These are phyloP conservation scores for Empis livida DNA, from an alignment of 2,888 invertebrate species.

Conservation along the genomic window DNA sequence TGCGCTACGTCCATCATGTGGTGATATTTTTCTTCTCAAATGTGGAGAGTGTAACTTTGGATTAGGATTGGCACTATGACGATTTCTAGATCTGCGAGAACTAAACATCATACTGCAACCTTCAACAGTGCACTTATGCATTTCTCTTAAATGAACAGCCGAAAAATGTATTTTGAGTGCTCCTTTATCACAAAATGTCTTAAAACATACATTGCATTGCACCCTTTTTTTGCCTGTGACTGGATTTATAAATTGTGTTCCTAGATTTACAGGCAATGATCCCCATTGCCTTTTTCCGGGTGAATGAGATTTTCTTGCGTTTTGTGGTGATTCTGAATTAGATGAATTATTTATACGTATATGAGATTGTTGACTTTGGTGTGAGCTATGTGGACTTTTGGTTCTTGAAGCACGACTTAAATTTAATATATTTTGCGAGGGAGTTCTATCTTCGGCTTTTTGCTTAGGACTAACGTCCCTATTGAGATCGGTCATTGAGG, in stretches of 20 bases:
- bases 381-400: slow-evolving; percentile 15
- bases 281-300: slow-evolving; percentile 67
- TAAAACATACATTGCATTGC: slow-evolving; percentile 94
- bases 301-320: slow-evolving; percentile 27
- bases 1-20: slow-evolving; percentile 82
- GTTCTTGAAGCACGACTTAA: slow-evolving; percentile 41
- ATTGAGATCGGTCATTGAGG: slow-evolving; percentile 22
- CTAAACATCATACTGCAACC: slow-evolving; percentile 99
- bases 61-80: slow-evolving; percentile 97
- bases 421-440: slow-evolving; percentile 48
- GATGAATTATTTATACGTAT: neutral
- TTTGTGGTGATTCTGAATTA: slow-evolving; percentile 9
- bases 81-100: slow-evolving; percentile 84
- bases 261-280: slow-evolving; percentile 65
- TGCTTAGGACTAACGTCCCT: slow-evolving; percentile 23
- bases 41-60: slow-evolving; percentile 96
- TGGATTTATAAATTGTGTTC: slow-evolving; percentile 84
- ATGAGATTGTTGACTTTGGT: slow-evolving; percentile 18
- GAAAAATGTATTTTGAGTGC: slow-evolving; percentile 98
- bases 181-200: slow-evolving; percentile 99
- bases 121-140: slow-evolving; percentile 98
- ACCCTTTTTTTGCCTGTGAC: slow-evolving; percentile 93
- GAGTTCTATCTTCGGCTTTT: slow-evolving; percentile 27
- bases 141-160: slow-evolving; percentile 95
- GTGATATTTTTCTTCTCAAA: slow-evolving; percentile 82